Evolutionary conservation across 2,113 vertebrate genomes (phyloP).

Genomic region (Stigmatopora argus): DNA sequence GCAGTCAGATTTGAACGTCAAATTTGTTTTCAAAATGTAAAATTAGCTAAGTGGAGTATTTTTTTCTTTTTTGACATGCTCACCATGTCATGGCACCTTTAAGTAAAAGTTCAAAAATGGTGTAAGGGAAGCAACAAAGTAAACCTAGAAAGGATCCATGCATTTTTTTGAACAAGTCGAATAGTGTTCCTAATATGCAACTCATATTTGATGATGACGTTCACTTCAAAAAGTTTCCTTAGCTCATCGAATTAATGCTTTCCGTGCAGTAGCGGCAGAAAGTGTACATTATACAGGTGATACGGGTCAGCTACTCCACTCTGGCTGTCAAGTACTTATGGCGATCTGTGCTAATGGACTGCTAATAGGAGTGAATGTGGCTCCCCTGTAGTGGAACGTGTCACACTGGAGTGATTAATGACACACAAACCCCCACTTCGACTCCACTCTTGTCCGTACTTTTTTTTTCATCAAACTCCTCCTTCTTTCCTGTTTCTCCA

Average conservation of each 20-base stretch:
- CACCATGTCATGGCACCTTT: no score
- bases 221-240: not conserved
- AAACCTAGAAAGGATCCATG: no score
- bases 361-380: constrained; percentile 71
- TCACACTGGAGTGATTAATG: constrained; percentile 73
- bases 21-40: no score
- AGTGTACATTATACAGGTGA: constrained; percentile 43
- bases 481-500: constrained; percentile 10
- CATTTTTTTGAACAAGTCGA: not conserved
- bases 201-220: not conserved
- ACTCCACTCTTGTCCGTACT: constrained; percentile 45
- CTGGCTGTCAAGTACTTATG: constrained; percentile 64
- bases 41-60: no score
- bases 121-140: no score
- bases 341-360: constrained; percentile 74
- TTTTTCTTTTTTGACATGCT: no score
- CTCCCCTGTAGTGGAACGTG: constrained; percentile 60
- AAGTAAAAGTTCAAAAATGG: no score
- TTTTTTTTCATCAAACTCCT: constrained; percentile 14
- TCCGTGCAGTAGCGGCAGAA: constrained; percentile 2
- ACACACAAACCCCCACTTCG: constrained; percentile 40
- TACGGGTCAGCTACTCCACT: constrained; percentile 55
- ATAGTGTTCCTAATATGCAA: not conserved
- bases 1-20: no score
- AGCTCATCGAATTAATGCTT: not conserved